These are phyloP conservation scores for Momotus momota DNA, from an alignment of 2,797 vertebrate species.

Conservation along the genomic window DNA sequence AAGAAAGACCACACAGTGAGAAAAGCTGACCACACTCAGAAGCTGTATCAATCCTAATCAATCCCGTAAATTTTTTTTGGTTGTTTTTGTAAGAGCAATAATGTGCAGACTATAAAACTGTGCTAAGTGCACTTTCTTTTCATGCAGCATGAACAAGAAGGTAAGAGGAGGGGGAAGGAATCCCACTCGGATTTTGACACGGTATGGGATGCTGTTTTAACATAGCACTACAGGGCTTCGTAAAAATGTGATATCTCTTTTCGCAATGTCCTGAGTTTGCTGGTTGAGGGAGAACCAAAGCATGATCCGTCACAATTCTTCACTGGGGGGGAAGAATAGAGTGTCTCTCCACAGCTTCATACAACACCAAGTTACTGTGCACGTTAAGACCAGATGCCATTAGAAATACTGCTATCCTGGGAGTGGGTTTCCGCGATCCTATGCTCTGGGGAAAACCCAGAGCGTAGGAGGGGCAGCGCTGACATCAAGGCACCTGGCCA, in stretches of 20 bases:
- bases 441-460: too few relatives aligned
- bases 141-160: not conserved
- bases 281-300: not conserved
- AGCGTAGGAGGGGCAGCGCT: constrained; percentile 74
- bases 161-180: not conserved
- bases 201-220: constrained; percentile 24
- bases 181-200: not conserved
- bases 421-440: constrained; percentile 74
- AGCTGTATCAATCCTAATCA: constrained; percentile 20
- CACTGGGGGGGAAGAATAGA: not conserved
- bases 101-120: constrained; percentile 12
- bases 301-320: constrained; percentile 44
- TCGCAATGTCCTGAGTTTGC: constrained; percentile 8
- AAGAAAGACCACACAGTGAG: constrained; percentile 66
- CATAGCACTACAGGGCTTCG: constrained; percentile 15
- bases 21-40: constrained; percentile 38
- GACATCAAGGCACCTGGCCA: constrained; percentile 83
- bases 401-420: constrained; percentile 72
- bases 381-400: constrained; percentile 63
- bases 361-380: constrained; percentile 17
- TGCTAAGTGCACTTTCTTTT: not conserved
- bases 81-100: not conserved
- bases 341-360: not conserved
- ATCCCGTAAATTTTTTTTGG: not conserved
- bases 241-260: constrained; percentile 57